Base-by-base conservation (phyloP, 2,888 invertebrate species). In the Melipona bicolor region DNA sequence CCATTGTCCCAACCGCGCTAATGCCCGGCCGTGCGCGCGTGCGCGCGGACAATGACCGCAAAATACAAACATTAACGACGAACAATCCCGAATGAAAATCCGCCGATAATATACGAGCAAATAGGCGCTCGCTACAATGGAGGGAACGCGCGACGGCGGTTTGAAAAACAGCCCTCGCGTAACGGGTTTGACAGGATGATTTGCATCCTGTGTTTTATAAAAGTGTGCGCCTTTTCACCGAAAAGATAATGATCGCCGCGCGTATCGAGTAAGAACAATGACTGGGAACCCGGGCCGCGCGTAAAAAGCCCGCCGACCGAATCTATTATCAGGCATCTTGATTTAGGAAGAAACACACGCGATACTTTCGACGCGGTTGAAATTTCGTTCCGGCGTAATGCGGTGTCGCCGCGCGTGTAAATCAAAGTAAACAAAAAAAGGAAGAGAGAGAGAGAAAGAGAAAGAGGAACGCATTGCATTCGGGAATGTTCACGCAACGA, bases 111-210 rank as follows among this genome's bases (percentile, higher is more conserved):
- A 69, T 73, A 64, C 67, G 68, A 36, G 59, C 54, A 54, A 70
- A 64, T 77, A 71, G 76, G 67, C 61, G 52, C 64, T 49, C 32
- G 52, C 27, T 77, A 83, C 86, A 79, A 79, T 81, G 70, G 84
- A 3, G 59, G 49, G 27, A 64, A 64, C 56, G 67, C 54, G 64
- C n/a, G n/a, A 54, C 61, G 24, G 54, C 32, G 36, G 56, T 24
- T 80, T 69, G 86, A 79, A 79, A 88, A 81, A 77, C 61, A 32
- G 68, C 52, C 73, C 52, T 27, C 43, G 77, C 76, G 73, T 79
- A 77, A 80, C 81, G 70, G 78, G 76, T 74, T 81, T 82, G 89
- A 79, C 89, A 87, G 79, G 50, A 78, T 80, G 84, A 84, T 84
- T 82, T 84, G 87, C 77, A 24, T 64, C 62, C 79, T 68, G 70